phyloP scores from a whole-genome alignment of 2,797 vertebrate species.

The Salmo trutta region DNA sequence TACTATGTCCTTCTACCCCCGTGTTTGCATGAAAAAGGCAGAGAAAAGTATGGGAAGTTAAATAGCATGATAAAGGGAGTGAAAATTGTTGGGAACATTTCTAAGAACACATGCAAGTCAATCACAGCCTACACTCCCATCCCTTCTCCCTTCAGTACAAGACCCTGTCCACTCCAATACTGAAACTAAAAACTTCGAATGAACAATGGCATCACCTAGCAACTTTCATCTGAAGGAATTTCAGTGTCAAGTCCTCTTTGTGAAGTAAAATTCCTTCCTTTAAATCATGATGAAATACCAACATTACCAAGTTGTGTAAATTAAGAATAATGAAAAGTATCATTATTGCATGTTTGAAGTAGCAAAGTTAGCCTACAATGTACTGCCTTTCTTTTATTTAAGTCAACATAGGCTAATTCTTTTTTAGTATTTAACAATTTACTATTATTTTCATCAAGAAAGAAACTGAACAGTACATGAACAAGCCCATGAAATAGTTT shows the following conservation, averaged over 20 bases:
- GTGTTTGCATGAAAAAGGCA: conserved; percentile 49
- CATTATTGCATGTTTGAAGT: too few relatives aligned
- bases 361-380: too few relatives aligned
- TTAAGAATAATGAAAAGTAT: too few relatives aligned
- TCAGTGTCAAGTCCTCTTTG: conserved; percentile 77
- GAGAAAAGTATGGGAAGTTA: conserved; percentile 64
- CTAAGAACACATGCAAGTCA: neutral
- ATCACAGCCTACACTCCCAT: neutral
- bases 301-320: too few relatives aligned
- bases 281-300: too few relatives aligned
- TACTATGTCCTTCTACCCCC: conserved; percentile 63
- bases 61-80: conserved; percentile 34
- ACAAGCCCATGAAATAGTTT: too few relatives aligned
- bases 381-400: too few relatives aligned
- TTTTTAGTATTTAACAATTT: too few relatives aligned
- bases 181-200: neutral
- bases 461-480: too few relatives aligned
- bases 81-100: neutral
- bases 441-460: too few relatives aligned
- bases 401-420: too few relatives aligned
- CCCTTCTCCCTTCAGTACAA: neutral
- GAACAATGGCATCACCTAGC: conserved; percentile 79
- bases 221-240: conserved; percentile 78
- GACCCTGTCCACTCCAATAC: neutral
- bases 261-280: too few relatives aligned